phyloP scores from a whole-genome alignment of 2,888 invertebrate genomes.

The Sabatieria punctata region DNA sequence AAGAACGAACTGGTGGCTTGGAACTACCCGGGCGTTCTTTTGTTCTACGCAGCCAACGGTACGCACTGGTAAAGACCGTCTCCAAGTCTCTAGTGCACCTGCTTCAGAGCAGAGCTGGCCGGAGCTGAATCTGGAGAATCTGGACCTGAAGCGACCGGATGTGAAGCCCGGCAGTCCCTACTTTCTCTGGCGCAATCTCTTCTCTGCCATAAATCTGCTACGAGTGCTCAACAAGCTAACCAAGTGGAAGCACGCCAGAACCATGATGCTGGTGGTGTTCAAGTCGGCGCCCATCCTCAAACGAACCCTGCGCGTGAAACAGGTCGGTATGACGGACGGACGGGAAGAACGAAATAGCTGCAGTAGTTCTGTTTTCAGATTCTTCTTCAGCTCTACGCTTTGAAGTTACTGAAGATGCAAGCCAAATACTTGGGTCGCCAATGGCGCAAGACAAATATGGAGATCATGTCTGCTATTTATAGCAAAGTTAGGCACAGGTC shows the following conservation, averaged over 20 bases:
- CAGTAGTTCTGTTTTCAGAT: constrained; percentile 16
- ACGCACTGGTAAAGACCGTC: constrained; percentile 13
- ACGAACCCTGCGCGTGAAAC: constrained; percentile 60
- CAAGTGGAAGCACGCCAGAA: constrained; percentile 96
- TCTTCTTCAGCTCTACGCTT: constrained; percentile 86
- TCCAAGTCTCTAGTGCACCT: too few relatives aligned
- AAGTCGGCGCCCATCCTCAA: constrained; percentile 97
- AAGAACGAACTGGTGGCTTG: constrained; percentile 48
- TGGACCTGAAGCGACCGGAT: too few relatives aligned
- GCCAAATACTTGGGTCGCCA: constrained; percentile 95
- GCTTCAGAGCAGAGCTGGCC: constrained; percentile 27
- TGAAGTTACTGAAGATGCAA: constrained; percentile 97
- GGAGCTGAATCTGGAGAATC: constrained; percentile 22
- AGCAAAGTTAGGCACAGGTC: constrained; percentile 52
- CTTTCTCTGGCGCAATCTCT: constrained; percentile 94
- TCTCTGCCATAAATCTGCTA: constrained; percentile 86
- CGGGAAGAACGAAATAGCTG: not conserved
- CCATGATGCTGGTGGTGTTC: constrained; percentile 84
- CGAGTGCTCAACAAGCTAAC: constrained; percentile 92
- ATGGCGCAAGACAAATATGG: constrained; percentile 99
- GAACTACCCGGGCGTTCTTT: constrained; percentile 23
- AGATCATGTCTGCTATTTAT: constrained; percentile 96
- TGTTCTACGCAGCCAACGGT: constrained; percentile 23
- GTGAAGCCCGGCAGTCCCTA: too few relatives aligned
- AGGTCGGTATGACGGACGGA: constrained; percentile 40